Evolutionary conservation across 1,140 invertebrate genomes (phyloP).

Genomic region (Formica exsecta): DNA sequence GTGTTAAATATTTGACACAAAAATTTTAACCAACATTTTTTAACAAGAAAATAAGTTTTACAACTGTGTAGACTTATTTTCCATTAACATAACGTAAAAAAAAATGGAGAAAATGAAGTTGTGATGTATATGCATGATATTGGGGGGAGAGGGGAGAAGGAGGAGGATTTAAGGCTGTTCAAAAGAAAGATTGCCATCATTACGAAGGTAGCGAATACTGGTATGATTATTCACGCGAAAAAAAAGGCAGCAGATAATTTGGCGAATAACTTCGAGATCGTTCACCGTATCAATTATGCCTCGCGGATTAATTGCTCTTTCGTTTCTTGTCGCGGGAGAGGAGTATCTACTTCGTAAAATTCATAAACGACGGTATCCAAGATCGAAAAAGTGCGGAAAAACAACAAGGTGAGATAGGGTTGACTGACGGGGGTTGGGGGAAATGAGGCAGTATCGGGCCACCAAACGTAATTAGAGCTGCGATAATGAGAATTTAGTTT

Average conservation of each 20-base stretch:
- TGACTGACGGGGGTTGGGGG: constrained; percentile 39
- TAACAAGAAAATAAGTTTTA: no score
- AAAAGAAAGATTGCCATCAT: not conserved
- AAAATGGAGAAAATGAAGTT: not conserved
- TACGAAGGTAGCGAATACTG: not conserved
- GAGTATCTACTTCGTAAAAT: not conserved
- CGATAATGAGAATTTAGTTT: constrained; percentile 64
- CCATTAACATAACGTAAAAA: not conserved
- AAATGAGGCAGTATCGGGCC: constrained; percentile 37
- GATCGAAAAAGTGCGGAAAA: constrained; percentile 29
- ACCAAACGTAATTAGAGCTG: constrained; percentile 63
- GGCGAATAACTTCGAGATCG: constrained; percentile 14
- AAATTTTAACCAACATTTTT: no score
- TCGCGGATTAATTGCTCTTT: constrained; percentile 46
- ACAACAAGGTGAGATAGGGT: not conserved
- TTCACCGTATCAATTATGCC: constrained; percentile 22
- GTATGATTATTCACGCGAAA: not conserved
- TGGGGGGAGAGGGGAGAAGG: not conserved
- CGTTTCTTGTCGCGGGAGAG: constrained; percentile 53
- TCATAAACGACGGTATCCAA: constrained; percentile 5
- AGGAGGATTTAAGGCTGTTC: not conserved
- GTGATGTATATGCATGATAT: not conserved
- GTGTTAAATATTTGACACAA: no score
- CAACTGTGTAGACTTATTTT: not conserved
- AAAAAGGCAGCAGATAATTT: not conserved